Base-by-base conservation (phyloP, 2,113 vertebrate genomes). In the Sclerurus mexicanus region DNA sequence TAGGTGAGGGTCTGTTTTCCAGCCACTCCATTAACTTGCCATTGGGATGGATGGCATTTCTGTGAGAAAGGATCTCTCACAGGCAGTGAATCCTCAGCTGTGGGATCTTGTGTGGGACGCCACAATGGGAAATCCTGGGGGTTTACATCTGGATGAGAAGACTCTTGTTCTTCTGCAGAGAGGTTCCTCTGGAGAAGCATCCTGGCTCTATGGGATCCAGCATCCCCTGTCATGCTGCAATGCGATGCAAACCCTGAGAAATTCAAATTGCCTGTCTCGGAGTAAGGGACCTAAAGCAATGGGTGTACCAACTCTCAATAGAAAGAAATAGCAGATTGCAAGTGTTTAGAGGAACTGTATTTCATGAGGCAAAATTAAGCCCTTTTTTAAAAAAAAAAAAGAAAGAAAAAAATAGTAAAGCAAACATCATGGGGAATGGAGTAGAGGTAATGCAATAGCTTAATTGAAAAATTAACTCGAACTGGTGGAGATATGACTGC, bases 1-100 rank as follows among this genome's bases (percentile, higher is more conserved):
- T 74, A 86, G 85, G 62, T 83, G 62, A 86, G 30, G 40, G 52
- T 39, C 73, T 87, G 85, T 60, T 93, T 90, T 91, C 80, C 76
- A 93, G 4, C 64, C 2, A 0, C 69, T 55, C 64, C 12, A 81
- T 50, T 73, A 91, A 33, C 46, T 82, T 25, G 19, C 60, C 0
- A 2, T 58, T 2, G 0, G 62, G 18, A 42, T 39, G 21, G 59
- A 72, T n/a, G 49, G 37, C 1, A 2, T 58, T 73, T 82, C 88
- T 5, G 1, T 72, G 63, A 87, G 52, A 28, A 80, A 66, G 15
- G 37, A 0, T 44, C 55, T 49, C 18, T 75, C 1, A 1, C 33
- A 42, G 18, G 47, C 42, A 33, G n/a, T 0, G 4, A 52, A 67
- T 76, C 64, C 53, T 87, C 49, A 24, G 63, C 59, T 1, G 0